A percentile compares a stretch with the other conserved stretches of the same genome.
Conservation (phyloP, 2,113 vertebrate genomes). For the Hemiscyllium ocellatum region DNA sequence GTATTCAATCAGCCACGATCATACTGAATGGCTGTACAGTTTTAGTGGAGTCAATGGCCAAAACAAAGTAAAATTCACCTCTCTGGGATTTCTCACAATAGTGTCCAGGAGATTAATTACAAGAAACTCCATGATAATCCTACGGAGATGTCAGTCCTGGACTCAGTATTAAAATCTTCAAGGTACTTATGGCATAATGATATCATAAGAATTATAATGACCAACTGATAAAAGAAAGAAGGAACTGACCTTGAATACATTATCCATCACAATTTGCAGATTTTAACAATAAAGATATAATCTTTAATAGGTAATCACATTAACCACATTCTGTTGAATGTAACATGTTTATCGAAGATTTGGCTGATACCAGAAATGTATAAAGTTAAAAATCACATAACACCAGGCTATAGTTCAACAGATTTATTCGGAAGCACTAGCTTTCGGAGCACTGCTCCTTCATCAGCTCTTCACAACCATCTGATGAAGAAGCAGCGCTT, state of each 20-base stretch:
- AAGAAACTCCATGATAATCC: background rate
- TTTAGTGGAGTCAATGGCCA: no score
- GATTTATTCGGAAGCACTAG: no score
- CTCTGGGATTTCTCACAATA: background rate
- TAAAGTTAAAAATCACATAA: no score
- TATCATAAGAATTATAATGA: background rate
- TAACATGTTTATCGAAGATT: background rate
- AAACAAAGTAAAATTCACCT: no score
- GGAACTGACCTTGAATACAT: background rate
- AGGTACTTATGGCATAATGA: background rate
- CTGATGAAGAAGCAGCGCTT: no score
- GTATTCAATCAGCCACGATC: no score
- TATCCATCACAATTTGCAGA: background rate
- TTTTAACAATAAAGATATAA: background rate
- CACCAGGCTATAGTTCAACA: no score
- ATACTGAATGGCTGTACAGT: no score
- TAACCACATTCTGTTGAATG: background rate
- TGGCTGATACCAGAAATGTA: background rate
- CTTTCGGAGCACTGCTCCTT: no score
- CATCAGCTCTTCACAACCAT: no score
- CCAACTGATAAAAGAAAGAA: background rate
- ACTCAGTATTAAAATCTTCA: background rate
- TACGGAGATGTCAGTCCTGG: background rate
- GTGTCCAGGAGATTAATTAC: background rate
- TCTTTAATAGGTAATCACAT: background rate